Percentiles rank a stretch among this genome's conserved stretches.
Evolutionary conservation across 2,888 invertebrate species (phyloP).

Genomic region (Ashinkailepas kermadecensis): DNA sequence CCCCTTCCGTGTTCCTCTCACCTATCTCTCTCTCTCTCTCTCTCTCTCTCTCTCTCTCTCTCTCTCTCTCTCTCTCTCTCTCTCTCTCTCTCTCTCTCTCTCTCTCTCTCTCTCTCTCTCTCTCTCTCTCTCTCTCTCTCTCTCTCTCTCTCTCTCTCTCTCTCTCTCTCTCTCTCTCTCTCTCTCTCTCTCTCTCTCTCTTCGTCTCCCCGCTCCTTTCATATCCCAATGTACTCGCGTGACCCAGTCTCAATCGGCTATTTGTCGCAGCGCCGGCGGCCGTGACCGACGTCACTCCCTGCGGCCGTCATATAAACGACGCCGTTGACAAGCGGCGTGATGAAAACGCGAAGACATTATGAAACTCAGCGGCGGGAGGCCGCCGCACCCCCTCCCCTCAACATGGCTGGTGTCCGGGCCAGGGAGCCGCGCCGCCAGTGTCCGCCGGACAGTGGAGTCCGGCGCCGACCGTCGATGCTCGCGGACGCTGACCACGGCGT

Average conservation of each 20-base stretch:
- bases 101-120: neutral
- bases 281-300: neutral
- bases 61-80: neutral
- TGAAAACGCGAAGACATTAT: neutral
- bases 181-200: neutral
- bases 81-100: neutral
- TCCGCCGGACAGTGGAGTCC: too few species aligned
- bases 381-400: slow-evolving; percentile 30
- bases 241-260: neutral
- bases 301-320: neutral
- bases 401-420: too few species aligned
- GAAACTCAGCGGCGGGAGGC: neutral
- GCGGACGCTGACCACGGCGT: too few species aligned
- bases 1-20: neutral
- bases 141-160: neutral
- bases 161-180: neutral
- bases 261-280: neutral
- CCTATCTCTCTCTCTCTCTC: neutral
- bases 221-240: neutral
- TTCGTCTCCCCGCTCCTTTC: neutral
- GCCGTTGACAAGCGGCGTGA: neutral
- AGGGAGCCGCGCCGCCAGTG: too few species aligned
- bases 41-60: neutral
- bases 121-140: neutral
- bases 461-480: too few species aligned